Conservation (phyloP, 2,888 invertebrate genomes). For the Aphodius granarius region DNA sequence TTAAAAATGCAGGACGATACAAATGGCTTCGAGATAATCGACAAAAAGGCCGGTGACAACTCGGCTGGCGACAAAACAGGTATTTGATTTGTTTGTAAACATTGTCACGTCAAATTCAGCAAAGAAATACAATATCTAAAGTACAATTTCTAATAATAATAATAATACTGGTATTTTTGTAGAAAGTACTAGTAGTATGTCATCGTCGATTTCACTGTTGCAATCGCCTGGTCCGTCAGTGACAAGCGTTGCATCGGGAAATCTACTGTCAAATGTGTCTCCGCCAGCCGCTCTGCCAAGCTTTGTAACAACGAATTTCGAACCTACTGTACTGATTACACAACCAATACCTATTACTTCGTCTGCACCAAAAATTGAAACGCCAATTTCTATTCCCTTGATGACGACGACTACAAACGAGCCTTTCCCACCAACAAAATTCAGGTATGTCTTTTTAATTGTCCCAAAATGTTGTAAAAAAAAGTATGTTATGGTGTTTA, state of each 20-base stretch:
- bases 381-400: constrained; percentile 7
- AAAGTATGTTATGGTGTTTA: background rate
- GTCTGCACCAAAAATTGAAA: background rate
- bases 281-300: constrained; percentile 70
- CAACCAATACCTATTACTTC: background rate
- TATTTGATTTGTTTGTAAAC: constrained; percentile 28
- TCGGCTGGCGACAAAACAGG: constrained; percentile 41
- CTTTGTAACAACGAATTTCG: constrained; percentile 51
- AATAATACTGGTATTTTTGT: too few relatives aligned
- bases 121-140: background rate
- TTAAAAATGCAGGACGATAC: constrained; percentile 53
- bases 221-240: constrained; percentile 54
- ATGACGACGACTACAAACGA: constrained; percentile 29
- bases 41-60: constrained; percentile 45
- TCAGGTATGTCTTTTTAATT: constrained; percentile 44
- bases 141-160: too few relatives aligned
- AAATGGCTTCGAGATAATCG: constrained; percentile 55
- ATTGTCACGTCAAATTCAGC: background rate
- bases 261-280: constrained; percentile 68
- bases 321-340: constrained; percentile 28
- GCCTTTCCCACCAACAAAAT: constrained; percentile 49
- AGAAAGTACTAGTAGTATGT: constrained; percentile 53
- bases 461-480: too few relatives aligned
- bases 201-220: constrained; percentile 51
- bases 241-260: constrained; percentile 53